These are phyloP conservation scores for Chloroclystis v-ata DNA, from an alignment of 2,888 invertebrate species.

Conservation along the genomic window DNA sequence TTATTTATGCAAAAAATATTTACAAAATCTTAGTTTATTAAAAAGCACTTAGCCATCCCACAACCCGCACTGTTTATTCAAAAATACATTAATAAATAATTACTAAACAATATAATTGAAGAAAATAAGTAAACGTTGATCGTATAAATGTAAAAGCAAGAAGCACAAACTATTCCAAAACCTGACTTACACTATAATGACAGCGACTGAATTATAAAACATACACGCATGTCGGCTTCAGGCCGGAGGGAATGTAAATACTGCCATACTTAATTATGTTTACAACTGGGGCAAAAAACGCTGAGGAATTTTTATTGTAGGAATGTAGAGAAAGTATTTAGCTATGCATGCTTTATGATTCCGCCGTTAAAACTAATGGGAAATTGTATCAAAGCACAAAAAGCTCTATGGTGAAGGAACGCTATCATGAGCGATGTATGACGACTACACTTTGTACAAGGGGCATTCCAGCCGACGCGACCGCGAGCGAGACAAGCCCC, in stretches of 20 bases:
- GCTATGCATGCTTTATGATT: constrained; percentile 8
- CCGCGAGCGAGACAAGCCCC: neutral
- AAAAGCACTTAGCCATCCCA: constrained; percentile 67
- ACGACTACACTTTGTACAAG: constrained; percentile 62
- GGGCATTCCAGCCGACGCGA: constrained; percentile 33
- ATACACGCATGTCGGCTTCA: constrained; percentile 5
- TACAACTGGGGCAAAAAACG: constrained; percentile 6
- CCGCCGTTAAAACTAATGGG: constrained; percentile 19
- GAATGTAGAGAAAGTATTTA: neutral
- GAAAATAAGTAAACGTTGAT: constrained; percentile 17
- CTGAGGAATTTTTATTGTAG: constrained; percentile 4
- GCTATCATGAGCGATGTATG: constrained; percentile 54
- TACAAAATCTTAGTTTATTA: constrained; percentile 62
- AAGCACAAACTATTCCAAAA: constrained; percentile 24
- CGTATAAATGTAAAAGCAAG: constrained; percentile 20
- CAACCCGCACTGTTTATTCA: constrained; percentile 45
- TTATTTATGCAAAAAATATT: constrained; percentile 72
- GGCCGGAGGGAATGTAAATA: constrained; percentile 4
- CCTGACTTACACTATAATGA: constrained; percentile 9
- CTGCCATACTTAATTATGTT: constrained; percentile 9
- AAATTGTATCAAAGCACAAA: constrained; percentile 37
- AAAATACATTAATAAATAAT: constrained; percentile 28
- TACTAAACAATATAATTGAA: constrained; percentile 22
- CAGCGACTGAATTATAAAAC: constrained; percentile 11
- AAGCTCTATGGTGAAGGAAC: constrained; percentile 51